Evolutionary conservation across 35 echinoderm and acorn worm genomes (phyloP).

Genomic region (Lytechinus variegatus): DNA sequence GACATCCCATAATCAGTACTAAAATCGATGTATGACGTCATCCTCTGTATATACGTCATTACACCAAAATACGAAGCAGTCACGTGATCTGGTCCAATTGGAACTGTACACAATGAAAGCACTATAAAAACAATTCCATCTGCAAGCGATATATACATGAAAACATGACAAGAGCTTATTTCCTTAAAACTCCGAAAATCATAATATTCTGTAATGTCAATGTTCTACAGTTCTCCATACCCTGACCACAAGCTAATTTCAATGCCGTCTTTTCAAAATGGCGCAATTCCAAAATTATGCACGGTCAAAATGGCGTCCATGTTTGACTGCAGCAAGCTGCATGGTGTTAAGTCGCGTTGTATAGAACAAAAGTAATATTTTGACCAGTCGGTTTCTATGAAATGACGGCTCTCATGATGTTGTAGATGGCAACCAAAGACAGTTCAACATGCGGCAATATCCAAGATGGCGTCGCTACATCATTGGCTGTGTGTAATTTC

Average conservation of each 20-base stretch:
- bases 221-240: neutral
- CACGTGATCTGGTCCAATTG: neutral
- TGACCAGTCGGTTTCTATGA: too few relatives aligned
- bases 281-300: neutral
- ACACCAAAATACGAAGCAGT: neutral
- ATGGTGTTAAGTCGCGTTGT: neutral
- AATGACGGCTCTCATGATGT: neutral
- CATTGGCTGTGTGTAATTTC: slow-evolving; percentile 97
- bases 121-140: slow-evolving; percentile 51
- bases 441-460: neutral
- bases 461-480: slow-evolving; percentile 54
- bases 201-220: neutral
- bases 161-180: slow-evolving; percentile 11
- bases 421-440: neutral
- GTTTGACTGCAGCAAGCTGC: neutral
- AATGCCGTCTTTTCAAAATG: neutral
- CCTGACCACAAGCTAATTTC: neutral
- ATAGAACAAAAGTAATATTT: too few relatives aligned
- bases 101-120: slow-evolving; percentile 47
- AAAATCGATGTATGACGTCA: neutral
- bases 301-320: too few relatives aligned
- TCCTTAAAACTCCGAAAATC: neutral
- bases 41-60: neutral
- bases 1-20: slow-evolving; percentile 30
- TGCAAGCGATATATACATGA: slow-evolving; percentile 56